phyloP scores from a whole-genome alignment of 37 sponge, comb jelly and placozoan genomes.

The Diacarnus erythraeanus region DNA sequence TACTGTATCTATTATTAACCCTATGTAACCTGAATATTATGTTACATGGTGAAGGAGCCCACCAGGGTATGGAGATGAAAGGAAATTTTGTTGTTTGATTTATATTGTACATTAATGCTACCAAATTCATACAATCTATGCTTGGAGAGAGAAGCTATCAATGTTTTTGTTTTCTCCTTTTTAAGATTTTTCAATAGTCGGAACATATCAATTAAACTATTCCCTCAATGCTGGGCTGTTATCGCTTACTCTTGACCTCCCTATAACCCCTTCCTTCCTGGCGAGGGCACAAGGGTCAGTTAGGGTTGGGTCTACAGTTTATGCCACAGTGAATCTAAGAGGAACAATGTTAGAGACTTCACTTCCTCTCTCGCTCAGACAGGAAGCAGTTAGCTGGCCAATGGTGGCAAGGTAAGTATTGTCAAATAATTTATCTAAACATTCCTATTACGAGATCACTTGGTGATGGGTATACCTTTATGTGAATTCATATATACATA shows the following conservation, averaged over 20 bases:
- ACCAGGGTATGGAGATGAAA: too few relatives aligned
- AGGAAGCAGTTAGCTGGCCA: conserved; percentile 58
- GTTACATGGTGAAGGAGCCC: too few relatives aligned
- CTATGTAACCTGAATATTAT: too few relatives aligned
- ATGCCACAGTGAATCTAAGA: conserved; percentile 38
- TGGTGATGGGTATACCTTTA: too few relatives aligned
- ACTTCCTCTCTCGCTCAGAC: conserved; percentile 33
- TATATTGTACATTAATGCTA: too few relatives aligned
- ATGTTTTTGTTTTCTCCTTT: too few relatives aligned
- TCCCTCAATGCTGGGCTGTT: conserved; percentile 38
- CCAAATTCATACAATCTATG: neutral
- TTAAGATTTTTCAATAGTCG: conserved; percentile 60
- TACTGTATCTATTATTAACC: too few relatives aligned
- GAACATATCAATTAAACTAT: conserved; percentile 42
- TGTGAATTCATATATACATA: too few relatives aligned
- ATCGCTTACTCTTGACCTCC: conserved; percentile 22
- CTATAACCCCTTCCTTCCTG: conserved; percentile 13
- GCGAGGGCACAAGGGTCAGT: conserved; percentile 47
- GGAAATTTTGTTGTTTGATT: too few relatives aligned
- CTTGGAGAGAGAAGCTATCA: too few relatives aligned
- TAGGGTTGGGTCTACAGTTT: conserved; percentile 40
- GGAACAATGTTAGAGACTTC: conserved; percentile 56
- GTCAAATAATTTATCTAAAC: too few relatives aligned
- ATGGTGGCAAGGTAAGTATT: conserved; percentile 65
- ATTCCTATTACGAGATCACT: too few relatives aligned